These are phyloP conservation scores for Xanthorhoe designata DNA, from an alignment of 2,888 invertebrate species.

Conservation along the genomic window DNA sequence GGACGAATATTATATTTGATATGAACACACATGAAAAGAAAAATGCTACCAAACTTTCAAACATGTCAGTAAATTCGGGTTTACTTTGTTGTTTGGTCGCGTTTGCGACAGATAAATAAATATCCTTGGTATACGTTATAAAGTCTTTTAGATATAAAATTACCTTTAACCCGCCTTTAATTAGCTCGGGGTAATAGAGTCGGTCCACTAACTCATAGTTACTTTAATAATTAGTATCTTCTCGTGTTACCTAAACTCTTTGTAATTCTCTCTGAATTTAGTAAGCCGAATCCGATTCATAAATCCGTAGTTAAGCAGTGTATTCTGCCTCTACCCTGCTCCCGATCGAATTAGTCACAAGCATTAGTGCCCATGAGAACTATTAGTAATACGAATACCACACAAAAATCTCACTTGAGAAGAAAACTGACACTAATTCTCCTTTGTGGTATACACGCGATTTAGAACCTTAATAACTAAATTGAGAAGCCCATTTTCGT, in stretches of 20 bases:
- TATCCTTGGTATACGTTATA: too few species aligned
- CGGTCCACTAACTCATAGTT: neutral
- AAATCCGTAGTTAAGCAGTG: constrained; percentile 63
- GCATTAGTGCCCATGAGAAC: constrained; percentile 33
- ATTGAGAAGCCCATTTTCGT: neutral
- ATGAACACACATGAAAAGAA: too few species aligned
- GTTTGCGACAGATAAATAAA: too few species aligned
- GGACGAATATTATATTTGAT: neutral
- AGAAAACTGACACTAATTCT: neutral
- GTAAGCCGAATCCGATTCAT: constrained; percentile 53
- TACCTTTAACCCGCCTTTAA: neutral
- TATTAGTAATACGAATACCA: neutral
- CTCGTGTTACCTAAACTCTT: neutral
- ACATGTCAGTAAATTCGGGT: too few species aligned
- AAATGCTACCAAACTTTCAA: too few species aligned
- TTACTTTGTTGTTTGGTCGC: too few species aligned
- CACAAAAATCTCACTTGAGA: neutral
- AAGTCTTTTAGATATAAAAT: neutral
- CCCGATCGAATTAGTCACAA: constrained; percentile 65
- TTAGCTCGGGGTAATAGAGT: neutral
- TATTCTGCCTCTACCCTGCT: constrained; percentile 51
- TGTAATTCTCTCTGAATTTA: constrained; percentile 30
- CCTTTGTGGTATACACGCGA: neutral
- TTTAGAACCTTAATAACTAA: neutral
- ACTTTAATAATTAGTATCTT: constrained; percentile 1